Base-by-base conservation (phyloP, 2,888 invertebrate species). In the Anaspis maculata region DNA sequence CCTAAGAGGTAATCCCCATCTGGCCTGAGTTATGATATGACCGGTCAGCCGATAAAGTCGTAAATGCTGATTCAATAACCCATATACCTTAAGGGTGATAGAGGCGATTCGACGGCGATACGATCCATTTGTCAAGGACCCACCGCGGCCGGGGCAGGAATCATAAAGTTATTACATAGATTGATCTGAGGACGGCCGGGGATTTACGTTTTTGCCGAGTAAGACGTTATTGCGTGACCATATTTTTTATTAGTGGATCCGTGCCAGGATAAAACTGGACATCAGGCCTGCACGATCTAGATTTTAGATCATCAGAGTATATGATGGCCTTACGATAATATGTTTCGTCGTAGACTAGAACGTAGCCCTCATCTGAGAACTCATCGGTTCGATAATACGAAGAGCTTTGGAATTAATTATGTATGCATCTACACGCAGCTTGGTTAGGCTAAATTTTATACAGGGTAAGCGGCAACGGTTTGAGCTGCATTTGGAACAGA, bases 31-130 rank as follows among this genome's bases (percentile, higher is more conserved):
- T 65, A 65, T 65, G 63, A 64, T 60, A 63, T 62, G 56, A 57
- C 55, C 61, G 59, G 54, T 52, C 58, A 51, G 59, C 46, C 51
- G 54, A 54, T 61, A 57, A 52, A 54, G 56, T 55, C 56, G 57
- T 59, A 59, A 60, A 61, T 54, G 61, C 59, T 57, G 62, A 63
- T 62, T 63, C 63, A 60, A 63, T 62, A 63, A 61, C 59, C 61
- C 56, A 58, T 56, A 59, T 59, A 50, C 50, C 49, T 51, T 45
- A 42, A 44, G 38, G 35, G 45, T 31, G 43, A 35, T n/a, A n/a
- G n/a, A n/a, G n/a, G 36, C 34, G 42, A 42, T 43, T 40, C 41
- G 42, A 47, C 42, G 39, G 25, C 52, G 47, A 54, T 54, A 55
- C 50, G 50, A 48, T 35, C 56, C 54, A 59, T 61, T 59, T 60